Percentiles rank a stretch among this genome's conserved stretches.
phyloP scores from a whole-genome alignment of 2,113 vertebrate species.

The Reinhardtius hippoglossoides region DNA sequence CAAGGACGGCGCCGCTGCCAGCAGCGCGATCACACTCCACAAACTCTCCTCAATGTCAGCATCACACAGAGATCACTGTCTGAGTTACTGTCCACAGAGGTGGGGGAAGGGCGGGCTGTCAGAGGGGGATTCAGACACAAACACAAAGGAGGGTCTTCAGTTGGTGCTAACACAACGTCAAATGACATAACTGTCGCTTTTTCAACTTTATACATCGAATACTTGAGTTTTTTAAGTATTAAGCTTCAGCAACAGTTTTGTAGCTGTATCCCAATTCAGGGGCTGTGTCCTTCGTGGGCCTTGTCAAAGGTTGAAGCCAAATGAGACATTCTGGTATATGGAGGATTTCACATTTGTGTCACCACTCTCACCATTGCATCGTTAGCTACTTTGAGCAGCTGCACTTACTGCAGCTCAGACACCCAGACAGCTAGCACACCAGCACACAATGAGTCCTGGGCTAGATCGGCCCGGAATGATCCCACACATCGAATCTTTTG shows the following conservation, averaged over 20 bases:
- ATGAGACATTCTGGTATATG: too few species aligned
- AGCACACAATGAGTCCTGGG: too few species aligned
- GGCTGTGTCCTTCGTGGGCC: too few species aligned
- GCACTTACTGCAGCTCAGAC: too few species aligned
- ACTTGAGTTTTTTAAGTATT: neutral
- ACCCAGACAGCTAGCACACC: too few species aligned
- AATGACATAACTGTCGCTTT: neutral
- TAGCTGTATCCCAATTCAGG: too few species aligned
- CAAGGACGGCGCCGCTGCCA: slow-evolving; percentile 48
- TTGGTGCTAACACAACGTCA: neutral
- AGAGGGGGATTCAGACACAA: neutral
- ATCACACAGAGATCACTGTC: slow-evolving; percentile 55
- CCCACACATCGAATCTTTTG: too few species aligned
- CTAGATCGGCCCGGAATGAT: too few species aligned
- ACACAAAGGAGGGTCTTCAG: slow-evolving; percentile 7
- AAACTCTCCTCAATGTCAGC: slow-evolving; percentile 54
- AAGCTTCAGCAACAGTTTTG: neutral
- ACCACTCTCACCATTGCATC: too few species aligned
- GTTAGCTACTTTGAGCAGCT: too few species aligned
- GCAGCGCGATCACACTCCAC: slow-evolving; percentile 48
- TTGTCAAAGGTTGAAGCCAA: too few species aligned
- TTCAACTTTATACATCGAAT: neutral
- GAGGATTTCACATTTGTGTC: too few species aligned
- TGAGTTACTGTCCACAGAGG: slow-evolving; percentile 12
- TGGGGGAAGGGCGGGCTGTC: slow-evolving; percentile 30